These are phyloP conservation scores for Cataglyphis livida DNA, from an alignment of 2,888 invertebrate genomes.

Conservation along the genomic window DNA sequence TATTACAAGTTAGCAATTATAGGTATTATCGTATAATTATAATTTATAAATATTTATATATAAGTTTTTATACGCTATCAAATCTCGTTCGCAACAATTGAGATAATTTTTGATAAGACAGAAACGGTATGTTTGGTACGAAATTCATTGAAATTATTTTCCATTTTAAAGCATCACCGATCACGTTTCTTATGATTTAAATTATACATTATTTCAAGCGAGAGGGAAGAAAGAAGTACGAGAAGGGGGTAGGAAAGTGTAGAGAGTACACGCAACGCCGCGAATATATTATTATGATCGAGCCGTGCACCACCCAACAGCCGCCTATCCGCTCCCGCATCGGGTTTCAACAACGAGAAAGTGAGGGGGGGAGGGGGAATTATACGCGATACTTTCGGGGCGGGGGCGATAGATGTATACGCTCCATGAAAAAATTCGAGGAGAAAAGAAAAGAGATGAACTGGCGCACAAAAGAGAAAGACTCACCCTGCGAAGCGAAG, in stretches of 20 bases:
- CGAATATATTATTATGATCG: constrained; percentile 52
- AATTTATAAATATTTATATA: background rate
- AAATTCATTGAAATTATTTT: background rate
- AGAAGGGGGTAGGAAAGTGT: background rate
- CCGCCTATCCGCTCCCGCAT: constrained; percentile 26
- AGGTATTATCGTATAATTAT: background rate
- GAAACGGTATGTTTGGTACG: background rate
- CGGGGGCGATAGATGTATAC: background rate
- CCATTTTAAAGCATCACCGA: background rate
- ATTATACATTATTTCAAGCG: background rate
- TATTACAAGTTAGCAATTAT: background rate
- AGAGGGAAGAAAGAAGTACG: background rate
- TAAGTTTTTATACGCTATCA: background rate
- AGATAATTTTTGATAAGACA: background rate
- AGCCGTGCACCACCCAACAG: constrained; percentile 69
- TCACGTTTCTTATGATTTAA: background rate
- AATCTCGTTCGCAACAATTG: no score
- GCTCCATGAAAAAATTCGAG: background rate
- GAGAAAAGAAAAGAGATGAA: background rate
- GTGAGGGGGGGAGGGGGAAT: constrained; percentile 10
- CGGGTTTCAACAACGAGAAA: constrained; percentile 21
- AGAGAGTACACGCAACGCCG: constrained; percentile 17
- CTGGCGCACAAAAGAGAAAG: constrained; percentile 35
- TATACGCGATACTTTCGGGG: constrained; percentile 21
- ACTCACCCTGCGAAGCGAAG: constrained; percentile 84